phyloP scores from a whole-genome alignment of 2,797 vertebrate species.

The Brachymystax lenok region DNA sequence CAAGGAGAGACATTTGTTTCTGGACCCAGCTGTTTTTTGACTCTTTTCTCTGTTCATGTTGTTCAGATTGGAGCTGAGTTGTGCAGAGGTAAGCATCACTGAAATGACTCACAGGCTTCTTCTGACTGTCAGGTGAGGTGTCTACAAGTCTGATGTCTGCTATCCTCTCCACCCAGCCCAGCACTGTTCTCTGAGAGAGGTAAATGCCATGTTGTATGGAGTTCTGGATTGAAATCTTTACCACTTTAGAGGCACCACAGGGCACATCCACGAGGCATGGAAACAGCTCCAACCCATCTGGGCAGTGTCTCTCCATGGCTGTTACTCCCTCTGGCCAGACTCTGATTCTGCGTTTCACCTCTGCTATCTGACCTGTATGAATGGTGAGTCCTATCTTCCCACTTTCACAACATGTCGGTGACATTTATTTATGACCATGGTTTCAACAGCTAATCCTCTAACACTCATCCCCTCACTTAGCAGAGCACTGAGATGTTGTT shows the following conservation, averaged over 20 bases:
- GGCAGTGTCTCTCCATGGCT: background rate
- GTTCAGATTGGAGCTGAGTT: background rate
- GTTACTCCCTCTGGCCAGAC: conserved; percentile 16
- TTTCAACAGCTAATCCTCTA: too few species aligned
- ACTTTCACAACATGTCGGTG: background rate
- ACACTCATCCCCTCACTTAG: too few species aligned
- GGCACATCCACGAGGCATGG: background rate
- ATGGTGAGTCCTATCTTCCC: conserved; percentile 13
- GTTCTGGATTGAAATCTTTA: conserved; percentile 36
- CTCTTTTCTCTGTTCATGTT: background rate
- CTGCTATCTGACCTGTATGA: conserved; percentile 15
- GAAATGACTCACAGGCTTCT: background rate
- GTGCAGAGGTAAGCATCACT: background rate
- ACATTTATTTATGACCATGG: background rate
- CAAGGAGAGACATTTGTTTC: background rate
- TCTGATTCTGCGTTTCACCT: conserved; percentile 25
- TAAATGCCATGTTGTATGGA: conserved; percentile 22
- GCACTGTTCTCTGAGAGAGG: background rate
- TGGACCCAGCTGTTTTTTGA: background rate
- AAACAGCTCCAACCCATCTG: conserved; percentile 22
- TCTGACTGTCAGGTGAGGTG: too few species aligned
- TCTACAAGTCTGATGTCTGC: conserved; percentile 14
- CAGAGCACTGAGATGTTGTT: too few species aligned
- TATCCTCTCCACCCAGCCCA: conserved; percentile 15
- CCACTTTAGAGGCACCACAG: background rate